Base-by-base conservation (phyloP, 2,797 vertebrate species). In the Acrossocheilus wenchowensis region DNA sequence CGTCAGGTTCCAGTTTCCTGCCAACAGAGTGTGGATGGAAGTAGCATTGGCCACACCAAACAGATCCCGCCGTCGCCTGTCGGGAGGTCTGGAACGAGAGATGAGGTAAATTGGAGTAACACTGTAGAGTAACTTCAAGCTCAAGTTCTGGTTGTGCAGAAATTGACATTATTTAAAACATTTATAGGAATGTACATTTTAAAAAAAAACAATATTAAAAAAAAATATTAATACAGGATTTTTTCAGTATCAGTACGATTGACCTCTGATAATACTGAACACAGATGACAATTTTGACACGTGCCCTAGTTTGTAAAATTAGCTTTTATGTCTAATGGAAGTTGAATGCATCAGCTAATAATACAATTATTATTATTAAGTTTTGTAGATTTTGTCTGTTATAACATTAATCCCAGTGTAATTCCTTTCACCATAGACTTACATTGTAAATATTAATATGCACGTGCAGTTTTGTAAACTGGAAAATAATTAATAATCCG, bases 31-130 rank as follows among this genome's bases (percentile, higher is more conserved):
- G 48, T 88, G 91, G 6, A 94, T 71, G 82, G 95, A 79, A 15
- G 96, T 97, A 86, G 94, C 84, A 80, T 99, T 99, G 60, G 97
- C 96, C 0, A 96, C 78, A 0, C 94, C 95, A 11, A 95, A 95
- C 45, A 98, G 84, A 0, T 99, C 98, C 89, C 98, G 95, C 2
- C 97, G 96, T 14, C 96, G 97, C 52, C 98, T 95, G 84, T 97
- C 97, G 0, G 91, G 91, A 14, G 96, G 96, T 87, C 96, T 96
- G 85, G 23, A 52, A 81, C 6, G 3, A 64, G 10, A 75, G 19
- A 60, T n/a, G 12, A n/a, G 45, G 52, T 2, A 10, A 39, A 43
- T 30, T 34, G 17, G 9, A 43, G 21, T 9, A 36, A 71, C 43
- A 52, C 45, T 5, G 15, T 17, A 45, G 26, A 26, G 26, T 2